Conservation (phyloP, 1,140 invertebrate genomes). For the Matsumurasca onukii region DNA sequence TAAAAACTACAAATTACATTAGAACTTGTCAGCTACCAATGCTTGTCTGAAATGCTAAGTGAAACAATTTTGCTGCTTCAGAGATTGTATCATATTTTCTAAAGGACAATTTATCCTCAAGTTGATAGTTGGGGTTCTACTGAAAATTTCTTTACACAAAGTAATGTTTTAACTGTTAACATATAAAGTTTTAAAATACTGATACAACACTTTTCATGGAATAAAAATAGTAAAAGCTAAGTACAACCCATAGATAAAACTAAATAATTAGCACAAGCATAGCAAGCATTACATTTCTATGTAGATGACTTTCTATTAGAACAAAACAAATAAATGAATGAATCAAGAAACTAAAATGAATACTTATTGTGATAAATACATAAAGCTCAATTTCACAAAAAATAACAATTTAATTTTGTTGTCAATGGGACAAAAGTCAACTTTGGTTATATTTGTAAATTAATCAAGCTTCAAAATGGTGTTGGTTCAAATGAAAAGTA, state of each 20-base stretch:
- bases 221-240: neutral
- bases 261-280: neutral
- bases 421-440: neutral
- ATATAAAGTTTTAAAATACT: neutral
- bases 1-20: too few relatives aligned
- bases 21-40: too few relatives aligned
- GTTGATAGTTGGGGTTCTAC: neutral
- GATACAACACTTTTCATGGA: neutral
- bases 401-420: neutral
- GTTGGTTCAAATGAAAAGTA: too few relatives aligned
- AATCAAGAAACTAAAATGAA: neutral
- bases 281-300: neutral
- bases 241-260: slow-evolving; percentile 20
- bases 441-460: too few relatives aligned
- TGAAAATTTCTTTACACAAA: neutral
- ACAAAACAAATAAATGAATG: neutral
- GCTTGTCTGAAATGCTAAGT: too few relatives aligned
- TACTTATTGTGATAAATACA: neutral
- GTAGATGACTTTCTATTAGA: neutral
- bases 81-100: too few relatives aligned
- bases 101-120: neutral
- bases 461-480: too few relatives aligned
- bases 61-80: too few relatives aligned
- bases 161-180: neutral
- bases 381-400: neutral